Percentiles rank a stretch among this genome's conserved stretches.
These are phyloP conservation scores for Thaleichthys pacificus DNA, from an alignment of 2,797 vertebrate species.

Conservation along the genomic window DNA sequence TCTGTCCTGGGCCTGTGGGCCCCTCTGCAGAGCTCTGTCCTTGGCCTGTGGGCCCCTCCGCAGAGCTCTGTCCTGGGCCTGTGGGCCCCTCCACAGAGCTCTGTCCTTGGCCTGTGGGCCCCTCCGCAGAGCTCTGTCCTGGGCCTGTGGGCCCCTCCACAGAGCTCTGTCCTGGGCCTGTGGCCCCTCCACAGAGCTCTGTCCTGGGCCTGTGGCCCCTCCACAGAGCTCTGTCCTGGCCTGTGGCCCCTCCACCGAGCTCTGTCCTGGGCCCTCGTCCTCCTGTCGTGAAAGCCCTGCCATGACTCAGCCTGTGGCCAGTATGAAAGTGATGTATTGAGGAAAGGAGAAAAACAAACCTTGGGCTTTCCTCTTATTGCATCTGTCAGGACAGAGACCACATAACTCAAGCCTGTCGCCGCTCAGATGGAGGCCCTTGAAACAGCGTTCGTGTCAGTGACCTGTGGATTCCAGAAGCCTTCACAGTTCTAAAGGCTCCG, in stretches of 20 bases:
- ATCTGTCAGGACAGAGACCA: conserved; percentile 70
- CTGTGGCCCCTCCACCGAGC: conserved; percentile 10
- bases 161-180: no score
- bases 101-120: no score
- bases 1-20: no score
- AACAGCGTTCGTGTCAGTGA: conserved; percentile 49
- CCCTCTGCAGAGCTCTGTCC: no score
- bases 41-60: no score
- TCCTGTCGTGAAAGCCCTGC: conserved; percentile 39
- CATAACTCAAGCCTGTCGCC: conserved; percentile 70
- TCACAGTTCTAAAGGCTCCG: conserved; percentile 43
- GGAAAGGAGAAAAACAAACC: conserved; percentile 40
- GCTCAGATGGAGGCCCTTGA: conserved; percentile 59
- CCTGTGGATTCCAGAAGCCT: conserved; percentile 41
- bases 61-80: no score
- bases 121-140: no score
- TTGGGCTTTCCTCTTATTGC: conserved; percentile 63
- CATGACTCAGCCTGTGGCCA: conserved; percentile 49
- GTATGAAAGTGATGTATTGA: conserved; percentile 45
- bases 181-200: no score
- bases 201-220: no score
- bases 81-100: no score
- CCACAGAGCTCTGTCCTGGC: no score
- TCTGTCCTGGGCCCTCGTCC: not conserved
- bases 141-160: no score